Evolutionary conservation across 2,113 vertebrate genomes (phyloP).

Genomic region (Atrichornis clamosus): DNA sequence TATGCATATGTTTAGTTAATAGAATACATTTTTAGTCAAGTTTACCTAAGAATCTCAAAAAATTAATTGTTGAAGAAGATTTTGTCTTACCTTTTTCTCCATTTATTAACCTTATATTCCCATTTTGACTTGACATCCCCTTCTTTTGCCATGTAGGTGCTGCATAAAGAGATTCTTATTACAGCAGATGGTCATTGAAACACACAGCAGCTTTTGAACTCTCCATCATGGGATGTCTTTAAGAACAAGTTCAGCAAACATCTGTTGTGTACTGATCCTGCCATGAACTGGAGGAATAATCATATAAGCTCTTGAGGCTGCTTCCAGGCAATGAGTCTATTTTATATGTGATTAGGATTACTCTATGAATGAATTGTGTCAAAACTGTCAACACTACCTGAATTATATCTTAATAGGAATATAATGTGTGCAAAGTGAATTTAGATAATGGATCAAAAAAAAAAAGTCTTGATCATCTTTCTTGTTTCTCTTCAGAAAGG

Average conservation of each 20-base stretch:
- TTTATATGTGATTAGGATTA: background rate
- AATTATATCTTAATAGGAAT: background rate
- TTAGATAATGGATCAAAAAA: background rate
- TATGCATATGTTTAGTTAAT: background rate
- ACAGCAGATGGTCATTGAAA: background rate
- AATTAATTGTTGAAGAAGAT: background rate
- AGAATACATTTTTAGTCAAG: background rate
- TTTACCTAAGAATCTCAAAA: background rate
- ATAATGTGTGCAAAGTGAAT: background rate
- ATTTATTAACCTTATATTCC: background rate
- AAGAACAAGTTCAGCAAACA: background rate
- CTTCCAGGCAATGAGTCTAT: background rate
- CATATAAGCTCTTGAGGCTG: background rate
- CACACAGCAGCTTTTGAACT: background rate
- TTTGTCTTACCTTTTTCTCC: background rate
- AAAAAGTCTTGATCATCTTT: background rate
- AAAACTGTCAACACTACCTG: background rate
- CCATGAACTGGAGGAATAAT: background rate
- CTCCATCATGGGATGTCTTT: background rate
- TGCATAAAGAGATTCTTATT: background rate
- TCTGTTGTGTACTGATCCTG: background rate
- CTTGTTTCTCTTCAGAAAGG: background rate
- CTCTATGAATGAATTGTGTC: background rate
- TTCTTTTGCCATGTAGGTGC: background rate
- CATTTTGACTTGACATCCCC: background rate